Evolutionary conservation across 2,797 vertebrate species (phyloP), one percentile per base, ranked within the genome.

Genomic region (Microhierax caerulescens): DNA sequence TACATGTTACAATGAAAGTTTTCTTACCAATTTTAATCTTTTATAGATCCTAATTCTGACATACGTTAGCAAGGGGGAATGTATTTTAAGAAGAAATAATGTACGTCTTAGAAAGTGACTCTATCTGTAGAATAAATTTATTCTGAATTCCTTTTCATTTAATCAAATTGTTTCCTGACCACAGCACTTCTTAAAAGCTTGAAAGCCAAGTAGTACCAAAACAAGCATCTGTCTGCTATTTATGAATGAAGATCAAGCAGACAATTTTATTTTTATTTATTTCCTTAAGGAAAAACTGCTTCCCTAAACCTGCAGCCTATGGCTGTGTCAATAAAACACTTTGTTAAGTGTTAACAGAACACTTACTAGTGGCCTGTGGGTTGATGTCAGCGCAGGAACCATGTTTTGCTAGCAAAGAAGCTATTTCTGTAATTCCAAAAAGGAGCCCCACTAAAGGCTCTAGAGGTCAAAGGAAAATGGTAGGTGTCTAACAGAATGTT

Each of bases 301-400:
- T 91, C 34, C 34, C n/a, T 68, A 57, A 78, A 81, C 43, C 24
- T 80, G 67, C 51, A 85, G 32, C 20, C 25, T 43, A 22, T 22
- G 15, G 5, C 21, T 87, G 3, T 3, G 3, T 50, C 65, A 73
- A 73, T 22, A 65, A 82, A 79, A 37, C 12, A 65, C 16, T 23
- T n/a, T n/a, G n/a, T n/a, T n/a, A n/a, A n/a, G n/a, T n/a, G n/a
- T n/a, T 50, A 67, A 41, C 30, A 85, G 61, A 76, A 43, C 23
- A 25, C 12, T 51, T 83, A 36, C 1, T 15, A 41, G 16, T 0
- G 0, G 22, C 23, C 18, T 53, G 9, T 11, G 17, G 25, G 28
- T 41, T 73, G 32, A 59, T 70, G 20, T 45, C 51, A 51, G 36
- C 37, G 43, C 36, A 70, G 47, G 30, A 54, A 65, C 14, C 8